Percentiles rank a stretch among this genome's conserved stretches.
These are phyloP conservation scores for Kradibia gibbosae DNA, from an alignment of 1,140 invertebrate genomes.

Conservation along the genomic window DNA sequence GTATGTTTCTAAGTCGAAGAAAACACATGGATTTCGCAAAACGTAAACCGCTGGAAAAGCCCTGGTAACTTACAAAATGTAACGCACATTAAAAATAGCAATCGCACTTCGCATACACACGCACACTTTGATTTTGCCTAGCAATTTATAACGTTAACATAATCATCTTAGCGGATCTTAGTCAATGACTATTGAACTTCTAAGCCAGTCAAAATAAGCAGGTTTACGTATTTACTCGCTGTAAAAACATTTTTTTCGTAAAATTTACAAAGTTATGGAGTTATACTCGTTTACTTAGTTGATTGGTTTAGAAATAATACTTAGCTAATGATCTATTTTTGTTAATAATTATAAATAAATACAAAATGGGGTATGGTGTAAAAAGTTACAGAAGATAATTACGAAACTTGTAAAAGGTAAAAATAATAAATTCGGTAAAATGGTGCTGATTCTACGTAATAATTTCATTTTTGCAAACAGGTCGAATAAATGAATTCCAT, in stretches of 20 bases:
- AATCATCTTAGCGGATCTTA: slow-evolving; percentile 29
- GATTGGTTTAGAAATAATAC: too few species aligned
- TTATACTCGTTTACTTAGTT: too few species aligned
- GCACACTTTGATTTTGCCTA: not conserved
- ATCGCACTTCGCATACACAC: not conserved
- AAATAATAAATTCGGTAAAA: too few species aligned
- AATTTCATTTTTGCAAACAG: not conserved
- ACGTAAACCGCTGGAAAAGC: not conserved
- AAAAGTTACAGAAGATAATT: too few species aligned
- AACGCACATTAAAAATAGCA: slow-evolving; percentile 16
- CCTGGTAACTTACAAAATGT: slow-evolving; percentile 29
- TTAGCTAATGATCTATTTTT: too few species aligned
- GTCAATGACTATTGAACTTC: slow-evolving; percentile 13
- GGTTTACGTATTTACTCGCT: not conserved
- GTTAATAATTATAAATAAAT: too few species aligned
- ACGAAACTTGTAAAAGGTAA: too few species aligned
- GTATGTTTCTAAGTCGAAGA: slow-evolving; percentile 35
- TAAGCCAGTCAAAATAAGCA: not conserved
- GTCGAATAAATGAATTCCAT: too few species aligned
- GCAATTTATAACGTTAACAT: not conserved
- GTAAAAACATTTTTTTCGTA: not conserved
- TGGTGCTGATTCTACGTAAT: not conserved
- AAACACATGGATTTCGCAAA: slow-evolving; percentile 27
- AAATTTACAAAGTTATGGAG: not conserved
- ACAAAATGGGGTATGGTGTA: too few species aligned